Percentiles rank a stretch among this genome's conserved stretches.
Evolutionary conservation across 92 coral and sea anemone species (phyloP).

Genomic region (Palythoa caribaeorum): DNA sequence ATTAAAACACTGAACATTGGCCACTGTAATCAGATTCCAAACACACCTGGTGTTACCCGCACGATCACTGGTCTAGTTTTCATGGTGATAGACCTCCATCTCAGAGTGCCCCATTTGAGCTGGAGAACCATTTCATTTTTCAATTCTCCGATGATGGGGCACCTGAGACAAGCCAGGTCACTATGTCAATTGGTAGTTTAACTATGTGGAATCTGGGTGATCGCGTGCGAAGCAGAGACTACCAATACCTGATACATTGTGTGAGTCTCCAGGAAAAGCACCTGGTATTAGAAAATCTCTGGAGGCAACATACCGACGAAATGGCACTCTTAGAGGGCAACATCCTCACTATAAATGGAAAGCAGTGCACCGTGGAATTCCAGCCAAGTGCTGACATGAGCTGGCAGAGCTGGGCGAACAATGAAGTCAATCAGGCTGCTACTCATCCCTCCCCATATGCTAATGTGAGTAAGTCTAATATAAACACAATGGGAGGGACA

Average conservation of each 20-base stretch:
- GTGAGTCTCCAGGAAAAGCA: not conserved
- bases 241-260: conserved; percentile 51
- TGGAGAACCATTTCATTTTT: conserved; percentile 48
- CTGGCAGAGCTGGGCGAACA: conserved; percentile 38
- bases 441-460: conserved; percentile 30
- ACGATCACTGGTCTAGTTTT: conserved; percentile 78
- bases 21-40: conserved; percentile 21
- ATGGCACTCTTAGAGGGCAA: conserved; percentile 27
- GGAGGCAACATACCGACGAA: conserved; percentile 17
- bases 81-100: conserved; percentile 65
- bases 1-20: conserved; percentile 62
- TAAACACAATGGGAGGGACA: conserved; percentile 33
- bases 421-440: conserved; percentile 24
- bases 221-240: conserved; percentile 58
- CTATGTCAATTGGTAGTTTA: conserved; percentile 52
- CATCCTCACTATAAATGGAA: not conserved
- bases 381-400: conserved; percentile 24
- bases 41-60: conserved; percentile 72
- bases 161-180: conserved; percentile 52
- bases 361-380: conserved; percentile 23
- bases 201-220: conserved; percentile 64
- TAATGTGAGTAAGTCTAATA: conserved; percentile 18
- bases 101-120: conserved; percentile 52
- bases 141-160: conserved; percentile 48
- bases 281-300: conserved; percentile 1